Evolutionary conservation across 2,113 vertebrate genomes (phyloP).

Genomic region (Campylorhamphus procurvoides): DNA sequence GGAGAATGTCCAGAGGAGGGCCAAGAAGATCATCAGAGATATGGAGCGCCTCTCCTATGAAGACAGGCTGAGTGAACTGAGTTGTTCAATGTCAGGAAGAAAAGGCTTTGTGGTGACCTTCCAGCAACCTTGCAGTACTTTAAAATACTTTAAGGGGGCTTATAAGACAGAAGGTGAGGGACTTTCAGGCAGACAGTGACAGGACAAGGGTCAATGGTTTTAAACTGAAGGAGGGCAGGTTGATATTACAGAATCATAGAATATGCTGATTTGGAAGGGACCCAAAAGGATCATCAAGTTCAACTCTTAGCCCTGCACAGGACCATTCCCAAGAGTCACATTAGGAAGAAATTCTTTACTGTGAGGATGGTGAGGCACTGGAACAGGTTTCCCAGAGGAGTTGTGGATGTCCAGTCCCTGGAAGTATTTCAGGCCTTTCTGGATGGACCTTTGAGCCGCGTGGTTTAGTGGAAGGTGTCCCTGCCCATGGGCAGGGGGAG

Average conservation of each 20-base stretch:
- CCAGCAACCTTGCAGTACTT: neutral
- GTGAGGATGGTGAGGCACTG: neutral
- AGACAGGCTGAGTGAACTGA: neutral
- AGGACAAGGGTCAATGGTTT: neutral
- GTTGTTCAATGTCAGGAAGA: neutral
- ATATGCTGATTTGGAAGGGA: neutral
- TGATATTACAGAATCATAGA: neutral
- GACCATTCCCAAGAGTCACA: neutral
- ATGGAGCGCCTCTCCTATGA: neutral
- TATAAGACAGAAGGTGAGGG: neutral
- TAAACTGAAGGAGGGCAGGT: neutral
- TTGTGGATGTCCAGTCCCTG: neutral
- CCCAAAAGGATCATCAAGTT: neutral
- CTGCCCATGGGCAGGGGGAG: no score
- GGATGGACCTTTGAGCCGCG: neutral
- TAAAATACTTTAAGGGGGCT: neutral
- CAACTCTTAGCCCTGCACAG: neutral
- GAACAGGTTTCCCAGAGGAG: neutral
- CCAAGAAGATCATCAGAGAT: fast-evolving
- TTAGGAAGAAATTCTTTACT: neutral
- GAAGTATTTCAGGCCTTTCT: neutral
- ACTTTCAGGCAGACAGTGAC: neutral
- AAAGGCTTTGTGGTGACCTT: neutral
- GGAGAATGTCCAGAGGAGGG: neutral
- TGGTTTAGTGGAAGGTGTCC: neutral